Evolutionary conservation across 2,888 invertebrate species (phyloP).

Genomic region (Agriopis marginaria): DNA sequence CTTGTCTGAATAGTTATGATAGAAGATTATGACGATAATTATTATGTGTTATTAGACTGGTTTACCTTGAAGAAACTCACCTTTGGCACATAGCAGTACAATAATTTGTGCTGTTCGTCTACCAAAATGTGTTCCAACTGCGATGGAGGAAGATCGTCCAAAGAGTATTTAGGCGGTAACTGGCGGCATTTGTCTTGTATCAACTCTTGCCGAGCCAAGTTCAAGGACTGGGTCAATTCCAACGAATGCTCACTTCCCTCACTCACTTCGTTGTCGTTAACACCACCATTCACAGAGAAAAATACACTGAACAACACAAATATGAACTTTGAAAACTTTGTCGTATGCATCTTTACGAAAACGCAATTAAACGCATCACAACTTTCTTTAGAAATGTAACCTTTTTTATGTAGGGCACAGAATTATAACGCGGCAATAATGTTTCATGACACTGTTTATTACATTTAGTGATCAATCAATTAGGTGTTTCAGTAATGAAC

Average conservation of each 20-base stretch:
- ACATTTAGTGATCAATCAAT: background rate
- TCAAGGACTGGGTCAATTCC: constrained; percentile 87
- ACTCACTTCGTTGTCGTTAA: constrained; percentile 62
- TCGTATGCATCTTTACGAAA: constrained; percentile 66
- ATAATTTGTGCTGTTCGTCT: constrained; percentile 92
- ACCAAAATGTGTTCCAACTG: constrained; percentile 93
- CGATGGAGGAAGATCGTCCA: constrained; percentile 82
- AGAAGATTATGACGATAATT: constrained; percentile 6
- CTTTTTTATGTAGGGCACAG: constrained; percentile 68
- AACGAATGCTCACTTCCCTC: constrained; percentile 74
- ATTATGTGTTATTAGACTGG: constrained; percentile 20
- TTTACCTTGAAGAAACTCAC: constrained; percentile 78
- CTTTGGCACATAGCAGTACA: constrained; percentile 98
- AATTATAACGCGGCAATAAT: constrained; percentile 17
- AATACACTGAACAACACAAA: constrained; percentile 65
- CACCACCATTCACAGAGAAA: constrained; percentile 65
- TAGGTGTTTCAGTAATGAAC: constrained; percentile 42
- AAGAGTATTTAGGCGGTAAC: constrained; percentile 70
- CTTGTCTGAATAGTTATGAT: no score
- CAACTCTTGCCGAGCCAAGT: constrained; percentile 87
- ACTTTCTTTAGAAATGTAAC: constrained; percentile 72
- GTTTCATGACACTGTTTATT: background rate
- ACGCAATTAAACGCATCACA: constrained; percentile 51
- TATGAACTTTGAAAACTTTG: constrained; percentile 56
- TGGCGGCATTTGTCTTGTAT: constrained; percentile 87